These are phyloP conservation scores for Gryllus bimaculatus DNA, from an alignment of 1,140 invertebrate species.

Conservation along the genomic window DNA sequence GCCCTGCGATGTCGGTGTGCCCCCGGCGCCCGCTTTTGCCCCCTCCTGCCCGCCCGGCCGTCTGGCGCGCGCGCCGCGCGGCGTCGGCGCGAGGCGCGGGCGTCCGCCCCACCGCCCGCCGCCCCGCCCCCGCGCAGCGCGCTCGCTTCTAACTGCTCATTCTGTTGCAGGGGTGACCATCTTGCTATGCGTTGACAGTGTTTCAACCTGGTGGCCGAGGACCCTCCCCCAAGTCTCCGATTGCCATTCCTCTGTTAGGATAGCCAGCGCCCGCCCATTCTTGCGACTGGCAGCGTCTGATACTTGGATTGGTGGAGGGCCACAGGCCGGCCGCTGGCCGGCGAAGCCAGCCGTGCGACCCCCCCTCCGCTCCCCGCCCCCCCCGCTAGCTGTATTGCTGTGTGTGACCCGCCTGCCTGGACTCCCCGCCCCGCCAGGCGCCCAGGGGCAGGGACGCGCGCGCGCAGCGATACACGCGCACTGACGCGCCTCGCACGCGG, in stretches of 20 bases:
- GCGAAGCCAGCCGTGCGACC: background rate
- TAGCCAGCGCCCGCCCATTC: conserved; percentile 36
- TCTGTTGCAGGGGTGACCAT: conserved; percentile 95
- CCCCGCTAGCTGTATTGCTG: background rate
- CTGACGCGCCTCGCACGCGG: too few relatives aligned
- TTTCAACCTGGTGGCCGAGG: conserved; percentile 93
- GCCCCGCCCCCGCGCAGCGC: too few relatives aligned
- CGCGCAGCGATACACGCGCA: too few relatives aligned
- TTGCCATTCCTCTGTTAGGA: conserved; percentile 89
- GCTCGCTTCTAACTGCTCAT: background rate
- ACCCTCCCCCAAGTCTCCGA: conserved; percentile 89
- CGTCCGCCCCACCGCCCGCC: too few relatives aligned
- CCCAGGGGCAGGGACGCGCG: too few relatives aligned
- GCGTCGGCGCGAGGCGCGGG: too few relatives aligned
- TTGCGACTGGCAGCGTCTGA: conserved; percentile 25
- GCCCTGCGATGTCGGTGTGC: background rate
- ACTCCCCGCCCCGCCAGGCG: too few relatives aligned
- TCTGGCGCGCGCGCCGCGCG: too few relatives aligned
- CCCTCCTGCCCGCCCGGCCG: too few relatives aligned
- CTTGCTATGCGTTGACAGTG: conserved; percentile 98
- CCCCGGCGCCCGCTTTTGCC: too few relatives aligned
- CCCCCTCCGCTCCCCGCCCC: background rate
- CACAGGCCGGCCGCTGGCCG: background rate
- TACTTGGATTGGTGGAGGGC: conserved; percentile 36
- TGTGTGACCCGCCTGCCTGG: background rate